These are phyloP conservation scores for Lasiurus cinereus DNA, from an alignment of 2,113 vertebrate genomes.

Conservation along the genomic window DNA sequence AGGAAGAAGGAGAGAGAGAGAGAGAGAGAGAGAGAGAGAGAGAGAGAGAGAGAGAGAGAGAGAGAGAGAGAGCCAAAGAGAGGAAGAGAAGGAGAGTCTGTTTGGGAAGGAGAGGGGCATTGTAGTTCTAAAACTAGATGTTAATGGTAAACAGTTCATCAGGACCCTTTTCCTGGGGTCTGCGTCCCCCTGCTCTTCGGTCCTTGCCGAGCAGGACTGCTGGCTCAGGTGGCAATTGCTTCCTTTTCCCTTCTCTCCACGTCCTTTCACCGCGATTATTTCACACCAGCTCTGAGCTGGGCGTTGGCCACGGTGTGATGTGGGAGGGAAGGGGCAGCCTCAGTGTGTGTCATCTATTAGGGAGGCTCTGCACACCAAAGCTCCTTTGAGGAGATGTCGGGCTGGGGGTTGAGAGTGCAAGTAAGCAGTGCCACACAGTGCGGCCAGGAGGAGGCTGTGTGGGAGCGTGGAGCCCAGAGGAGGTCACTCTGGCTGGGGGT, in stretches of 20 bases:
- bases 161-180: neutral
- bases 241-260: neutral
- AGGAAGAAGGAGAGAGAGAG: neutral
- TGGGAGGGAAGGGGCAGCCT: neutral
- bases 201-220: neutral
- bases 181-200: neutral
- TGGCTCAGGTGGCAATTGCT: neutral
- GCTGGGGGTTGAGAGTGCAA: neutral
- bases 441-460: neutral
- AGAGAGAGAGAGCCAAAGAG: no score
- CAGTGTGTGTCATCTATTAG: accelerated
- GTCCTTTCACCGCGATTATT: no score
- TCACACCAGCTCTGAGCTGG: neutral
- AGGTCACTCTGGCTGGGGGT: neutral
- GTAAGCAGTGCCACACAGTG: neutral
- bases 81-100: neutral
- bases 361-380: neutral
- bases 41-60: neutral
- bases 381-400: neutral
- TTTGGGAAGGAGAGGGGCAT: neutral
- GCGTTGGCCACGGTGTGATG: neutral
- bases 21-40: neutral
- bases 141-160: neutral
- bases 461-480: neutral
- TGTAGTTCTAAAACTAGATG: neutral